These are phyloP conservation scores for Hylia prasina DNA, from an alignment of 2,113 vertebrate species.

Conservation along the genomic window DNA sequence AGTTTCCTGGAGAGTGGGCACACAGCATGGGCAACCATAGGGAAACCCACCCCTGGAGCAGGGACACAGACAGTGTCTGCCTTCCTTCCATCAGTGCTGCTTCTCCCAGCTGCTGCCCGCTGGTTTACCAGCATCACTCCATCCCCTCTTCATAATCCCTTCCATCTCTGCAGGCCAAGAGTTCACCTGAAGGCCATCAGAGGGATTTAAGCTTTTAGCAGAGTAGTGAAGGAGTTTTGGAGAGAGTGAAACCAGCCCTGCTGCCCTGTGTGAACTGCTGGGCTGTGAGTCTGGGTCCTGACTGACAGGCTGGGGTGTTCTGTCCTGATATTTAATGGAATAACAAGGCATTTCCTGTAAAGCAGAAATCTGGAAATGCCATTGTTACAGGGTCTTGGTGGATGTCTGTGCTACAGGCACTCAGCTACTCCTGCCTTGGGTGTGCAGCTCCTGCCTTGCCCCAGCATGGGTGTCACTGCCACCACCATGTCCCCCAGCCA, in stretches of 20 bases:
- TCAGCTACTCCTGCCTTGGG: background rate
- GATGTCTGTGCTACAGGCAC: background rate
- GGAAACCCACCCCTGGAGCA: background rate
- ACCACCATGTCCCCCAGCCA: background rate
- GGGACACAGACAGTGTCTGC: accelerated
- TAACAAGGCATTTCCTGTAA: background rate
- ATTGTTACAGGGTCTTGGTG: background rate
- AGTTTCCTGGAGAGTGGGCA: background rate
- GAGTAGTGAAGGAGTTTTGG: background rate
- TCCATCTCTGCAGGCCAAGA: background rate
- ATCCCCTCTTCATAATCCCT: accelerated
- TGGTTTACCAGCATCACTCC: background rate
- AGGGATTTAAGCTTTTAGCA: background rate
- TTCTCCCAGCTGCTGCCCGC: background rate
- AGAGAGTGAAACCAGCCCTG: background rate
- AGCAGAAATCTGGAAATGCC: background rate
- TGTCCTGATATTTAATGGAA: background rate
- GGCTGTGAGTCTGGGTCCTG: background rate
- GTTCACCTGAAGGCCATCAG: background rate
- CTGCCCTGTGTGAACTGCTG: background rate
- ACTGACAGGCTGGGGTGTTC: background rate
- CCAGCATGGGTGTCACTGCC: accelerated
- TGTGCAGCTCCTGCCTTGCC: background rate
- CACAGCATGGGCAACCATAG: background rate
- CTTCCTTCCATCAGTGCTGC: background rate